Conservation (phyloP, 2,888 invertebrate genomes). For the Asteroscopus sphinx region DNA sequence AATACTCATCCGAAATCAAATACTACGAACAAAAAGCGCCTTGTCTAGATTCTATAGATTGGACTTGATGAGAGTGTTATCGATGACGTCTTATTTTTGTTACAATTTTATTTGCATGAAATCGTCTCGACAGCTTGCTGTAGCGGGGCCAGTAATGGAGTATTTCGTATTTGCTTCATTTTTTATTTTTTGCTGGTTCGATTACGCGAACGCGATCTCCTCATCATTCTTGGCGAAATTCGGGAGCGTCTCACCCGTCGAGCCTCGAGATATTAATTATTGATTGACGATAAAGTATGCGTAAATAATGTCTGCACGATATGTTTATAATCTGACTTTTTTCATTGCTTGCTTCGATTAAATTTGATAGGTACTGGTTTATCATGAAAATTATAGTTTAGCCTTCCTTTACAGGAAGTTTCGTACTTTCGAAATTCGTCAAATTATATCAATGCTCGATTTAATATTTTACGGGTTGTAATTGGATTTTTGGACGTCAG, state of each 20-base stretch:
- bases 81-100: slow-evolving; percentile 53
- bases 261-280: slow-evolving; percentile 88
- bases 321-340: slow-evolving; percentile 68
- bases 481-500: background rate
- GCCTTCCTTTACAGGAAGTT: slow-evolving; percentile 18
- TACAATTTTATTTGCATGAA: slow-evolving; percentile 60
- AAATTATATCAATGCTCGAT: slow-evolving; percentile 22
- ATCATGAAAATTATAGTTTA: slow-evolving; percentile 53
- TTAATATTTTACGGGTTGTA: slow-evolving; percentile 5
- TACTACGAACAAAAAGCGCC: slow-evolving; percentile 45
- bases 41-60: slow-evolving; percentile 56
- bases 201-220: slow-evolving; percentile 89
- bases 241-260: slow-evolving; percentile 88
- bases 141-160: slow-evolving; percentile 83
- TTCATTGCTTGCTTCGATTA: slow-evolving; percentile 54
- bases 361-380: slow-evolving; percentile 45
- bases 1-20: slow-evolving; percentile 55
- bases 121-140: slow-evolving; percentile 73
- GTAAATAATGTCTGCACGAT: slow-evolving; percentile 80
- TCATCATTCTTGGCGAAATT: slow-evolving; percentile 88
- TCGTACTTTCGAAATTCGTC: slow-evolving; percentile 23
- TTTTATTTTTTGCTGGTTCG: slow-evolving; percentile 89
- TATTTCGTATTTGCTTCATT: slow-evolving; percentile 90
- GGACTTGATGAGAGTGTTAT: slow-evolving; percentile 54
- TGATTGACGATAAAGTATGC: slow-evolving; percentile 88